Evolutionary conservation across 2,888 invertebrate genomes (phyloP), one percentile per base, ranked within the genome.

Genomic region (Dryocosmus kuriphilus): DNA sequence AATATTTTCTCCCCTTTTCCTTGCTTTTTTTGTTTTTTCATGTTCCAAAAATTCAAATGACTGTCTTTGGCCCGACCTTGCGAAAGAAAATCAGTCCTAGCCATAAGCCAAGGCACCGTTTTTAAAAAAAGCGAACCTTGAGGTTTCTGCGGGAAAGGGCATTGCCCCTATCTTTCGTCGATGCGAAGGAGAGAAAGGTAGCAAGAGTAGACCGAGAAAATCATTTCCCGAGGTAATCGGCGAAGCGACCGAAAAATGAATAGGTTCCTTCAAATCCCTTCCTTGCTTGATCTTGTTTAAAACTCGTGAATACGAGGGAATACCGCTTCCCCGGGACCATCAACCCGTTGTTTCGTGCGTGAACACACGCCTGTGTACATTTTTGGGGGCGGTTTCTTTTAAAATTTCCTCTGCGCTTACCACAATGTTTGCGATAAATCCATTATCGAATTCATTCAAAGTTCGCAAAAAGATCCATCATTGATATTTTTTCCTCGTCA

Each of bases 211-310:
- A 79, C 80, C 79, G 84, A 84, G 86, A 83, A 85, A 88, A 86
- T 88, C 87, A 87, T 88, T 88, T 88, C 85, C 82, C 83, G 83
- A 79, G 86, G 85, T 86, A 86, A 87, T 88, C 85, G 86, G 87
- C 85, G 84, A 82, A 76, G 82, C 78, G 85, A 83, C 83, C 84
- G 83, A 88, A 86, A 87, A 87, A 85, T 81, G 77, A 83, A 85
- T 85, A 85, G 85, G 83, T 87, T 87, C 87, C 51, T 62, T 51
- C 63, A 16, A 22, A 35, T 30, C 27, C 41, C 61, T 75, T 41
- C 46, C 60, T 61, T 46, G 41, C 74, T 74, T n/a, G 61, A 35
- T 61, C 75, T 30, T 61, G 75, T 62, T 75, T 75, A 75, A 75
- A 75, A 75, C 61, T 61, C 75, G 75, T 61, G 75, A 75, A 41